Base-by-base conservation (phyloP, 1,140 invertebrate genomes). In the Zaprionus tsacasi region DNA sequence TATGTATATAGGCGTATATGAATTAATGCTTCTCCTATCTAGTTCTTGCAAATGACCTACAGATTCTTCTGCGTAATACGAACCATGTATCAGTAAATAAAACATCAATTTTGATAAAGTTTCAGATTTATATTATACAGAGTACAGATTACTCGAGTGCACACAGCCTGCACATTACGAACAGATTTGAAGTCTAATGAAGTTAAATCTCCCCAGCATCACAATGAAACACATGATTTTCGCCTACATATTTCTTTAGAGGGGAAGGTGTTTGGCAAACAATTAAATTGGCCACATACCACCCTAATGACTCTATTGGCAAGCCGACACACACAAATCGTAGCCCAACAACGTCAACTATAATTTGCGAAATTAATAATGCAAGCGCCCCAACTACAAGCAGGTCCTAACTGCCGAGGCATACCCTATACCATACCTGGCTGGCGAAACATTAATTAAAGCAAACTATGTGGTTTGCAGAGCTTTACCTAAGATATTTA, bases 11-110 rank as follows among this genome's bases (percentile, higher is more conserved):
- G 13, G 25, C 1, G 11, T 1, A 2, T 4, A 10, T 10, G 0
- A 17, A 38, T 1, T 40, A 2, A 40, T 38, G 13, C 35, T 35
- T n/a, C 3, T 36, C 36, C 13, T 40, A 10, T 35, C 58, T 21
- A 81, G 79, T 81, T 81, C 5, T 6, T 81, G 40, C 54, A 57
- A 35, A 76, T 75, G 55, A 70, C 70, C 0, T 78, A 82, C 21
- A 82, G 65, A 11, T 82, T 82, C 54, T 82, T 82, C 17, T 78
- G 70, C 12, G 48, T 70, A 0, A 70, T 82, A 38, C 61, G 70
- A 10, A 82, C 79, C 0, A 82, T 82, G 79, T 82, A 82, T 64
- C 65, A 74, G 48, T 81, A 48, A 76, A 33, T 3, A 0, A 11
- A 33, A 10, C 15, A 7, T 15, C 4, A 48, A 15, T 6, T 13